A percentile compares a stretch with the other conserved stretches of the same genome.
phyloP scores from a whole-genome alignment of 1,140 invertebrate species.

The Diachasma alloeum region DNA sequence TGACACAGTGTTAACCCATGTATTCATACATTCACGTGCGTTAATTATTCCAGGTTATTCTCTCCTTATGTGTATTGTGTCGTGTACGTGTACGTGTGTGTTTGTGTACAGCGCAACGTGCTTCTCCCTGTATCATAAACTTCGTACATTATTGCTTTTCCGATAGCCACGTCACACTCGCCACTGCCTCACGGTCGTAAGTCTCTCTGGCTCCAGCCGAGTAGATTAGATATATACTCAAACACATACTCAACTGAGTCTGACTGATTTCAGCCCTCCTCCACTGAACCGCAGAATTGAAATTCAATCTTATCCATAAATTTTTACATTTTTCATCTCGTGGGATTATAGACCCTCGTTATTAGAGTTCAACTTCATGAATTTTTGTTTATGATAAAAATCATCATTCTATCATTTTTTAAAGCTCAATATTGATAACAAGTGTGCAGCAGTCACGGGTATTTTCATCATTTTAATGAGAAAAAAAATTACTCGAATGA shows the following conservation, averaged over 20 bases:
- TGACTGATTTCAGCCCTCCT: not conserved
- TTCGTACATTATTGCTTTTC: slow-evolving; percentile 65
- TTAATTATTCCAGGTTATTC: slow-evolving; percentile 18
- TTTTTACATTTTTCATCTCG: not conserved
- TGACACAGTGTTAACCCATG: not conserved
- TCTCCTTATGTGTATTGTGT: not conserved
- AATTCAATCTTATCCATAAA: not conserved
- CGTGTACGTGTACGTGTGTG: slow-evolving; percentile 9
- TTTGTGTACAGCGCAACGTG: slow-evolving; percentile 42
- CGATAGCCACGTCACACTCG: slow-evolving; percentile 54
- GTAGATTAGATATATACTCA: slow-evolving; percentile 22
- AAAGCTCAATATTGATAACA: not conserved
- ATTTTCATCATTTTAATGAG: not conserved
- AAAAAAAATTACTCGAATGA: not conserved
- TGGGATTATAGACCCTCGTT: not conserved
- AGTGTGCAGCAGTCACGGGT: not conserved
- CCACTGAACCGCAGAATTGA: not conserved
- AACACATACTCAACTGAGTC: not conserved
- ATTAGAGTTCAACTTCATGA: not conserved
- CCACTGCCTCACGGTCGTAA: slow-evolving; percentile 23
- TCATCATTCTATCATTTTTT: not conserved
- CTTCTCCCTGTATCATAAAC: slow-evolving; percentile 53
- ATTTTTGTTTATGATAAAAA: not conserved
- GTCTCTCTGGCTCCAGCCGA: not conserved
- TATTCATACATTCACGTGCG: slow-evolving; percentile 10